Conservation (phyloP, 1,140 invertebrate genomes). For the Zelostemma sp. region DNA sequence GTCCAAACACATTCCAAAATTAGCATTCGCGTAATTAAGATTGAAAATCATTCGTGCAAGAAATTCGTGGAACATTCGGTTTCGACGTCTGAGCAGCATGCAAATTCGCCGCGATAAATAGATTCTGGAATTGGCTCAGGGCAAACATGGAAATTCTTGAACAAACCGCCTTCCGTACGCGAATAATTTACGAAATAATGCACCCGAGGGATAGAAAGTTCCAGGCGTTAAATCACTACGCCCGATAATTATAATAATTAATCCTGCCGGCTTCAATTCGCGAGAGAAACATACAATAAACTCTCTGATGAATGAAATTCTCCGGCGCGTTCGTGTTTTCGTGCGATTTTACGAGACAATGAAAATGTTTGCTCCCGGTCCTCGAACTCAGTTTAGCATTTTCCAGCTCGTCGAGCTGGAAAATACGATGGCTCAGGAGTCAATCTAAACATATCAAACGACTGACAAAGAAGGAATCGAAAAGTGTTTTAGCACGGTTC, state of each 20-base stretch:
- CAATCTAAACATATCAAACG: slow-evolving; percentile 19
- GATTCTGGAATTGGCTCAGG: slow-evolving; percentile 12
- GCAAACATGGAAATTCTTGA: slow-evolving; percentile 34
- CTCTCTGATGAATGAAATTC: too few species aligned
- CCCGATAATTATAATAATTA: too few species aligned
- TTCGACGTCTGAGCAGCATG: too few species aligned
- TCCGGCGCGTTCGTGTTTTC: neutral
- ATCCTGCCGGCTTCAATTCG: too few species aligned
- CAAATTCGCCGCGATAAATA: too few species aligned
- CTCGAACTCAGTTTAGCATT: slow-evolving; percentile 20
- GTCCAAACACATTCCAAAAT: too few species aligned
- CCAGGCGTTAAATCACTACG: too few species aligned
- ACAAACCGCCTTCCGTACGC: slow-evolving; percentile 11
- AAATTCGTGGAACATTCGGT: too few species aligned
- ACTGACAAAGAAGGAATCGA: slow-evolving; percentile 5
- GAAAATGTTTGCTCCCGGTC: slow-evolving; percentile 26
- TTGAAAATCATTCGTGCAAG: neutral
- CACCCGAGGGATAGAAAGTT: neutral
- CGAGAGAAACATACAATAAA: neutral
- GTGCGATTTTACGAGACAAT: slow-evolving; percentile 13
- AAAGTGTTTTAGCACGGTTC: slow-evolving; percentile 23
- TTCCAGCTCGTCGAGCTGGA: slow-evolving; percentile 26
- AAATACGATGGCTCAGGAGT: slow-evolving; percentile 33
- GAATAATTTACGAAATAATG: neutral
- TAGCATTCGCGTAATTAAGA: too few species aligned